A percentile compares a stretch with the other conserved stretches of the same genome.
phyloP scores from a whole-genome alignment of 2,797 vertebrate species.

The Clarias platycephalus region DNA sequence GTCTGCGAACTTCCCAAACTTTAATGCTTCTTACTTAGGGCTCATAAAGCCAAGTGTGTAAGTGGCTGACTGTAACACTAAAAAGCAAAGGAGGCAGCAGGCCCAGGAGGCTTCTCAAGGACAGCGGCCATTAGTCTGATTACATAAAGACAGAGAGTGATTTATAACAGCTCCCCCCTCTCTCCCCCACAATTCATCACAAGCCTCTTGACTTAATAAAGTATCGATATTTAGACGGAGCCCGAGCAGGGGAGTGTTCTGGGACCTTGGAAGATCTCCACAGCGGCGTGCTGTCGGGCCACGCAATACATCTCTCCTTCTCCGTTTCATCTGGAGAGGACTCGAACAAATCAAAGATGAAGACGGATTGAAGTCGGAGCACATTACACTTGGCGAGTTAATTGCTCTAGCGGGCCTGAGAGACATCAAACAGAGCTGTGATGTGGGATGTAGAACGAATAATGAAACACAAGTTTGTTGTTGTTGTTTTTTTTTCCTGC shows the following conservation, averaged over 20 bases:
- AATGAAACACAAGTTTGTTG: conserved; percentile 28
- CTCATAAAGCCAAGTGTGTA: not conserved
- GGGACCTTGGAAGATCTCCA: conserved; percentile 21
- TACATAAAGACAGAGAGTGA: conserved; percentile 60
- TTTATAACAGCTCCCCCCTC: conserved; percentile 54
- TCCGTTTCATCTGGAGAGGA: conserved; percentile 37
- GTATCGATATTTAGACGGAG: conserved; percentile 58
- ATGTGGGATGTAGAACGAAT: conserved; percentile 18
- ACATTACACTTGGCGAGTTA: conserved; percentile 38
- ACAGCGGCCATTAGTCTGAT: conserved; percentile 60
- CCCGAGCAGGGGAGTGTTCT: conserved; percentile 19
- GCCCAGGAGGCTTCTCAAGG: conserved; percentile 50
- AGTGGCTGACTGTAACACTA: conserved; percentile 4
- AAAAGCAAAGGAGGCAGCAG: conserved; percentile 12
- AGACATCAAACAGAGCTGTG: conserved; percentile 40
- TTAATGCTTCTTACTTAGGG: conserved; percentile 10
- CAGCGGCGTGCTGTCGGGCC: conserved; percentile 22
- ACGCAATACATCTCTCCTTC: conserved; percentile 33
- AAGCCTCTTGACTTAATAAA: conserved; percentile 57
- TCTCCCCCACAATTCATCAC: conserved; percentile 55
- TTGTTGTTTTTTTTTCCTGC: not conserved
- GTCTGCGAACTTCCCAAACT: conserved; percentile 18
- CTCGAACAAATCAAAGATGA: conserved; percentile 37
- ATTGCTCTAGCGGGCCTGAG: conserved; percentile 40
- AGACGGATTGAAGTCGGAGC: conserved; percentile 35